Conservation (phyloP, 2,113 vertebrate genomes). For the Podarcis raffonei region DNA sequence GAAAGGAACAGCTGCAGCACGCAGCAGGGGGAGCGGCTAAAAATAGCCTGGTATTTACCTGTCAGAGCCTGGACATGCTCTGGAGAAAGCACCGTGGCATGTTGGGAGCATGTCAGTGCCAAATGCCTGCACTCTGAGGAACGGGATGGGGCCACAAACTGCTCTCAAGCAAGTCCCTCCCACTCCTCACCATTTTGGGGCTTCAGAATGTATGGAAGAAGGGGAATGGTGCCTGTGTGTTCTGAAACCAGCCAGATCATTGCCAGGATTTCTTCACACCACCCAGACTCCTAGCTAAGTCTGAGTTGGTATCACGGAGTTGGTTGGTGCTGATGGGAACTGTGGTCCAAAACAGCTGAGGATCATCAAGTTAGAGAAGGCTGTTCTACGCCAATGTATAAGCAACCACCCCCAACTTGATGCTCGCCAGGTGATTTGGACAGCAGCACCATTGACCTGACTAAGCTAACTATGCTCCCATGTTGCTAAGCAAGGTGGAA, state of each 20-base stretch:
- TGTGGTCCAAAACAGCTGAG: neutral
- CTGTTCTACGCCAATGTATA: neutral
- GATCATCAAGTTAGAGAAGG: neutral
- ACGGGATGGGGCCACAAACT: neutral
- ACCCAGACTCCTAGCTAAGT: neutral
- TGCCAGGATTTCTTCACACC: neutral
- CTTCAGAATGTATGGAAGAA: neutral
- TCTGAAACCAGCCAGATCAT: rapidly evolving
- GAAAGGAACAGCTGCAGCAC: neutral
- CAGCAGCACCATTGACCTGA: too few species aligned
- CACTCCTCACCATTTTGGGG: neutral
- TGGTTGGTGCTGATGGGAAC: neutral
- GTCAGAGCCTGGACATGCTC: neutral
- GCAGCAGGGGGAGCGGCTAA: slow-evolving; percentile 35
- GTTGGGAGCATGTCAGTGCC: neutral
- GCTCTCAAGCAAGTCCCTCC: neutral
- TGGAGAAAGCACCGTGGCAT: neutral
- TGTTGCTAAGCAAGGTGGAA: neutral
- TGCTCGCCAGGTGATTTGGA: neutral
- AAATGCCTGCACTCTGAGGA: neutral
- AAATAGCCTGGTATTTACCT: slow-evolving; percentile 64
- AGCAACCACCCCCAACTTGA: neutral
- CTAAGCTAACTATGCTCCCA: too few species aligned
- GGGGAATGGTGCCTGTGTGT: too few species aligned
- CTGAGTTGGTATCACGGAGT: neutral